phyloP scores from a whole-genome alignment of 2,888 invertebrate genomes.

The Gymnosoma rotundatum region DNA sequence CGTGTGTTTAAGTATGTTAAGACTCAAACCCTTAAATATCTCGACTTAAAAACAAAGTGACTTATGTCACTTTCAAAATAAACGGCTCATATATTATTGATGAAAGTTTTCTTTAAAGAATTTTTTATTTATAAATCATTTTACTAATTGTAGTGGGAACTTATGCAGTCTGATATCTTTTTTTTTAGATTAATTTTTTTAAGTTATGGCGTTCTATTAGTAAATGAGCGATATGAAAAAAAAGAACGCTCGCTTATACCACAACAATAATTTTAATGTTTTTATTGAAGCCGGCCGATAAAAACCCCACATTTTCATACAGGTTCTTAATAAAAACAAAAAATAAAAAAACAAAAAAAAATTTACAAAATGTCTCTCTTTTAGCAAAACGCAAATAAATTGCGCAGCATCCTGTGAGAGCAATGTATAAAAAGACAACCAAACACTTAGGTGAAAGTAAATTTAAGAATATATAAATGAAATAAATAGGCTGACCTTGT shows the following conservation, averaged over 20 bases:
- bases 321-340: slow-evolving; percentile 12
- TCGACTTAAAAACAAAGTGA: too few relatives aligned
- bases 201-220: too few relatives aligned
- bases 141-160: too few relatives aligned
- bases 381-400: slow-evolving; percentile 54
- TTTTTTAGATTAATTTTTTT: too few relatives aligned
- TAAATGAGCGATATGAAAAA: too few relatives aligned
- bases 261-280: background rate
- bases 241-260: background rate
- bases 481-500: slow-evolving; percentile 67
- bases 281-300: background rate
- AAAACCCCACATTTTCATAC: background rate
- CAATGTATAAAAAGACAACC: background rate
- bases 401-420: slow-evolving; percentile 65
- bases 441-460: slow-evolving; percentile 6
- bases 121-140: too few relatives aligned
- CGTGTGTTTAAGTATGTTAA: too few relatives aligned
- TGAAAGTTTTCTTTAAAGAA: too few relatives aligned
- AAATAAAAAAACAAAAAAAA: slow-evolving; percentile 21
- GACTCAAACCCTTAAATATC: too few relatives aligned
- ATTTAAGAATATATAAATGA: background rate
- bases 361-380: background rate
- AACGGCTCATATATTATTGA: too few relatives aligned
- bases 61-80: too few relatives aligned
- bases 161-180: too few relatives aligned